Evolutionary conservation across 2,797 vertebrate species (phyloP).

Genomic region (Buceros bicornis): DNA sequence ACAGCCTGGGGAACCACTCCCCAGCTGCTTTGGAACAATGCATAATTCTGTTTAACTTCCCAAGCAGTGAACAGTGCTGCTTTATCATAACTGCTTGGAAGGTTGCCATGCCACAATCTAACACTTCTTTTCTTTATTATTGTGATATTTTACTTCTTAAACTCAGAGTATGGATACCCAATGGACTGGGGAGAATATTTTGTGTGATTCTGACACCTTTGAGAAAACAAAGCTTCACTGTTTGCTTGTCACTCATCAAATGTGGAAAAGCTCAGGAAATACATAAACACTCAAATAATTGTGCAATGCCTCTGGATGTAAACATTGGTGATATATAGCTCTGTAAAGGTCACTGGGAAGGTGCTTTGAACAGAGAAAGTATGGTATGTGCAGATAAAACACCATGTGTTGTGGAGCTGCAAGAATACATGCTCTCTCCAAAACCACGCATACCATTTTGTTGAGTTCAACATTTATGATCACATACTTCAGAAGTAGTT

Average conservation of each 20-base stretch:
- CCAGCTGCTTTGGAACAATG: slow-evolving; percentile 44
- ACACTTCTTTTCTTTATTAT: neutral
- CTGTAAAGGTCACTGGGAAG: neutral
- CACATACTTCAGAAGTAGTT: neutral
- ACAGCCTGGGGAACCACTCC: slow-evolving; percentile 26
- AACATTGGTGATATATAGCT: neutral
- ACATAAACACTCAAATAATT: neutral
- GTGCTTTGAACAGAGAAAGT: slow-evolving; percentile 6
- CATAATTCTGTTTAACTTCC: slow-evolving; percentile 22
- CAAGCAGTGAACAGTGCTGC: neutral
- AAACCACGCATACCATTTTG: neutral
- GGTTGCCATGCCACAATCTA: slow-evolving; percentile 9
- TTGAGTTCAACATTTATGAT: neutral
- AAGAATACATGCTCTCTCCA: neutral
- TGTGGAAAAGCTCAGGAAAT: neutral
- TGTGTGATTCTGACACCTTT: slow-evolving; percentile 2
- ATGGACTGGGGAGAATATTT: slow-evolving; percentile 17
- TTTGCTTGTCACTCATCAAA: neutral
- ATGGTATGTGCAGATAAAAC: neutral
- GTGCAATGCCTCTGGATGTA: neutral
- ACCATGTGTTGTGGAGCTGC: neutral
- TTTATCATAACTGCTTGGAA: slow-evolving; percentile 56
- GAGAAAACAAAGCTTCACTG: slow-evolving; percentile 26
- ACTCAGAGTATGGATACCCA: neutral
- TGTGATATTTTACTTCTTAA: slow-evolving; percentile 45